These are phyloP conservation scores for Cephus spinipes DNA, from an alignment of 2,888 invertebrate species.

Conservation along the genomic window DNA sequence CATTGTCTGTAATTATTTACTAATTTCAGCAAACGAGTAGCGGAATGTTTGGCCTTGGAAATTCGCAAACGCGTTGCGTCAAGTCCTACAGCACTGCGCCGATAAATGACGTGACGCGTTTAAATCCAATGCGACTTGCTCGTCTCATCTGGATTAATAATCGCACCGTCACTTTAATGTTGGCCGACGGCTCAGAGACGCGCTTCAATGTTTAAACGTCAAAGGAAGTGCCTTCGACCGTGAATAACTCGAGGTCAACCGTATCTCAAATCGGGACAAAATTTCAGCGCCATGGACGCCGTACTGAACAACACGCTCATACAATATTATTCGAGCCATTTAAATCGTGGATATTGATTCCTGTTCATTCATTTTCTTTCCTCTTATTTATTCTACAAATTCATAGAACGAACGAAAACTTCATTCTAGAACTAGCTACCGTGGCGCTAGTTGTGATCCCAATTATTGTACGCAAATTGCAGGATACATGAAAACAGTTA, in stretches of 20 bases:
- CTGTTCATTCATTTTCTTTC: too few relatives aligned
- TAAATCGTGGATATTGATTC: too few relatives aligned
- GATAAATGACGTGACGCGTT: conserved; percentile 86
- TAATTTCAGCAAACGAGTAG: conserved; percentile 72
- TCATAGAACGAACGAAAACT: too few relatives aligned
- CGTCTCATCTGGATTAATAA: conserved; percentile 96
- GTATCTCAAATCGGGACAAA: neutral
- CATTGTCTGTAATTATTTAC: conserved; percentile 6
- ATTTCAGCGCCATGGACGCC: too few relatives aligned
- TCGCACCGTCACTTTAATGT: conserved; percentile 91
- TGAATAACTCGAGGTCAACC: neutral
- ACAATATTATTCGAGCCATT: too few relatives aligned
- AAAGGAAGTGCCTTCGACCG: conserved; percentile 13
- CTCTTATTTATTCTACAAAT: too few relatives aligned
- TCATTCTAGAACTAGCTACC: too few relatives aligned
- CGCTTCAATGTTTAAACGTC: conserved; percentile 78
- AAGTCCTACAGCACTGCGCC: conserved; percentile 95
- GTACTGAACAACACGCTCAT: too few relatives aligned
- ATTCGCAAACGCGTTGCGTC: conserved; percentile 95
- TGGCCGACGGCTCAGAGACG: conserved; percentile 95
- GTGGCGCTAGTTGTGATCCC: too few relatives aligned
- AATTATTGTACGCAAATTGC: too few relatives aligned
- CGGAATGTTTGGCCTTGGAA: conserved; percentile 97
- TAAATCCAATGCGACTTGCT: conserved; percentile 91
- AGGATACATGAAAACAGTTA: too few relatives aligned